These are phyloP conservation scores for Cervus canadensis DNA, from an alignment of 2,113 vertebrate species.

Conservation along the genomic window DNA sequence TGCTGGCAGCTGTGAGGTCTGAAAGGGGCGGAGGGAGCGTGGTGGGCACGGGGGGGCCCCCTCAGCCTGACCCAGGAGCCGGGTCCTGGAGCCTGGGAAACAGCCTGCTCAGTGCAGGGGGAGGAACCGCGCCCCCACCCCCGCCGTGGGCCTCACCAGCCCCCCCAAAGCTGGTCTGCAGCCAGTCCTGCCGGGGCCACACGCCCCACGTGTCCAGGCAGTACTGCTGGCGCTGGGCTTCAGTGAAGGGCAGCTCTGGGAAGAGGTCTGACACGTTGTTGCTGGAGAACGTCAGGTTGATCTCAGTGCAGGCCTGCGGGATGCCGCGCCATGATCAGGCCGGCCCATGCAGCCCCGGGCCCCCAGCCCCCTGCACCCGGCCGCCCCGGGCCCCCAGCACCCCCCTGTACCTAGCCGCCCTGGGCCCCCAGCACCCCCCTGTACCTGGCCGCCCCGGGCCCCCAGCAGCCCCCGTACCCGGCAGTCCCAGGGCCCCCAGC, in stretches of 20 bases:
- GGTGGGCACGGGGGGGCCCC: rapidly evolving
- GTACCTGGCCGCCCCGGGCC: too few relatives aligned
- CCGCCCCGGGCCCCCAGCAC: too few relatives aligned
- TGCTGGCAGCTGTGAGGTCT: conserved; percentile 89
- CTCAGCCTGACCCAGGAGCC: neutral
- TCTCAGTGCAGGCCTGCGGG: conserved; percentile 92
- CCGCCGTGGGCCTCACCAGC: conserved; percentile 75
- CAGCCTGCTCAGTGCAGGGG: neutral
- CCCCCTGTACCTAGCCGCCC: too few relatives aligned
- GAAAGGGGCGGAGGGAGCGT: conserved; percentile 11
- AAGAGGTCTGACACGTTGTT: conserved; percentile 94
- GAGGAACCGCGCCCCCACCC: rapidly evolving
- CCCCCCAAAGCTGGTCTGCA: conserved; percentile 88
- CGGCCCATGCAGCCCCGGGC: too few relatives aligned
- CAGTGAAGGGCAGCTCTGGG: conserved; percentile 86
- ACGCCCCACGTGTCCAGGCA: conserved; percentile 88
- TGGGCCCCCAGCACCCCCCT: too few relatives aligned
- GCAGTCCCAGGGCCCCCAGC: too few relatives aligned
- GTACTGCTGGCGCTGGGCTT: conserved; percentile 81
- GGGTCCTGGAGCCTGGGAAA: too few relatives aligned
- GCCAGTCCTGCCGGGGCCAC: conserved; percentile 84
- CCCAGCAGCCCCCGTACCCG: too few relatives aligned
- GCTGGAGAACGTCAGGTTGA: conserved; percentile 89
- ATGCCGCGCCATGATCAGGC: rapidly evolving
- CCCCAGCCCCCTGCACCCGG: too few relatives aligned